Conservation (phyloP, 2,797 vertebrate genomes). For the Falco berigora region DNA sequence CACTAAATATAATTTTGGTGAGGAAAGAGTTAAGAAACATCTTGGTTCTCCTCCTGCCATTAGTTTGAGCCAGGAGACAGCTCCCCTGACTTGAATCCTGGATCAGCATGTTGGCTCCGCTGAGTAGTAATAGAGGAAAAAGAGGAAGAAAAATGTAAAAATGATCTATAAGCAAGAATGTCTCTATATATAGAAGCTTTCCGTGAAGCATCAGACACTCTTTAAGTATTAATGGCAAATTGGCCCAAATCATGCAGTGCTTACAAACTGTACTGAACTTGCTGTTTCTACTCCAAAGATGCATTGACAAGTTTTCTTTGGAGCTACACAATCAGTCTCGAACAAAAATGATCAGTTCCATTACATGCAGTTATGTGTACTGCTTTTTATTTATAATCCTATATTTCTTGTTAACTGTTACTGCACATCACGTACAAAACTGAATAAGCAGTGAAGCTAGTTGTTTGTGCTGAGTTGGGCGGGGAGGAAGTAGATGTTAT, state of each 20-base stretch:
- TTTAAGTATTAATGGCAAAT: conserved; percentile 21
- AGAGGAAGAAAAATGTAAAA: conserved; percentile 47
- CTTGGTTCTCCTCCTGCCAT: background rate
- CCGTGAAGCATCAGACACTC: background rate
- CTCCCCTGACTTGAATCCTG: conserved; percentile 52
- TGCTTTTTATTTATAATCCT: background rate
- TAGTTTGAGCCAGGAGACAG: conserved; percentile 32
- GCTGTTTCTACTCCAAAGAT: background rate
- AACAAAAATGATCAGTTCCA: background rate
- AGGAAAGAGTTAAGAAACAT: conserved; percentile 20
- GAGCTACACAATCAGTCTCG: background rate
- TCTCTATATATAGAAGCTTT: conserved; percentile 52
- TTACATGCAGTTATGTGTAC: background rate
- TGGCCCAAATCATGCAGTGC: background rate
- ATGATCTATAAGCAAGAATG: conserved; percentile 34
- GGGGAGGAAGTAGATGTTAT: background rate
- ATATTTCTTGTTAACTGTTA: background rate
- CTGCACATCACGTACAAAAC: background rate
- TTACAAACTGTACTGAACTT: background rate
- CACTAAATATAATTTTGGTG: background rate
- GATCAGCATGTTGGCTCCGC: conserved; percentile 44
- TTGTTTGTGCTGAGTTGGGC: background rate
- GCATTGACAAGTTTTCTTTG: background rate
- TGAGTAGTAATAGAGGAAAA: conserved; percentile 31
- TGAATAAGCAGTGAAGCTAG: background rate